Conservation (phyloP, 1,140 invertebrate genomes). For the Augochlora pura region DNA sequence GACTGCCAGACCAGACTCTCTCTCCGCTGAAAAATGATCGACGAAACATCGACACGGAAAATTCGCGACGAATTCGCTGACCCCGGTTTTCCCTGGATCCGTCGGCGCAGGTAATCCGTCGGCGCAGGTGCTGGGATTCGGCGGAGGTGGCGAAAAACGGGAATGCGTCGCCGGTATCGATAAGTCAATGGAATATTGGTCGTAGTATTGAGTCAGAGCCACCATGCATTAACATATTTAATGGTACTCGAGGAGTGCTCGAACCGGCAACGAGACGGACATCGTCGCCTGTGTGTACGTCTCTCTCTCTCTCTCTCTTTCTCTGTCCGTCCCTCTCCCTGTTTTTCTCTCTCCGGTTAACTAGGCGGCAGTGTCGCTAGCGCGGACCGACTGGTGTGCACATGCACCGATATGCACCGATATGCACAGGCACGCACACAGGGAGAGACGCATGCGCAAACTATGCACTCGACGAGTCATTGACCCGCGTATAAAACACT, state of each 20-base stretch:
- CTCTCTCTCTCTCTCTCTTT: too few species aligned
- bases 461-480: conserved; percentile 62
- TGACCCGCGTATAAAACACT: conserved; percentile 63
- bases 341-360: not conserved
- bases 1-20: too few species aligned
- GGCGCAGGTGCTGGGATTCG: not conserved
- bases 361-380: not conserved
- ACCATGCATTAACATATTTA: conserved; percentile 61
- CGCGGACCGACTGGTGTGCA: not conserved
- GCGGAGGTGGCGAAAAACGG: conserved; percentile 34
- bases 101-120: too few species aligned
- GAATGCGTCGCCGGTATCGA: conserved; percentile 27
- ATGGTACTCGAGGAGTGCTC: conserved; percentile 20
- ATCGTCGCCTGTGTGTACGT: too few species aligned
- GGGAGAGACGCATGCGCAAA: conserved; percentile 50
- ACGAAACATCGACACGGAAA: too few species aligned
- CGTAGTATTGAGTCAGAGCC: conserved; percentile 55
- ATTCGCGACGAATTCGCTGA: too few species aligned
- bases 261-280: not conserved
- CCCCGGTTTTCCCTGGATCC: too few species aligned
- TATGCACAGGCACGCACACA: conserved; percentile 30
- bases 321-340: too few species aligned
- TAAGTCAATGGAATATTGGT: conserved; percentile 55
- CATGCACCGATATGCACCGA: not conserved
- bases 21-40: too few species aligned